Conservation (phyloP, 23 tunicate genomes). For the Phallusia fumigata region DNA sequence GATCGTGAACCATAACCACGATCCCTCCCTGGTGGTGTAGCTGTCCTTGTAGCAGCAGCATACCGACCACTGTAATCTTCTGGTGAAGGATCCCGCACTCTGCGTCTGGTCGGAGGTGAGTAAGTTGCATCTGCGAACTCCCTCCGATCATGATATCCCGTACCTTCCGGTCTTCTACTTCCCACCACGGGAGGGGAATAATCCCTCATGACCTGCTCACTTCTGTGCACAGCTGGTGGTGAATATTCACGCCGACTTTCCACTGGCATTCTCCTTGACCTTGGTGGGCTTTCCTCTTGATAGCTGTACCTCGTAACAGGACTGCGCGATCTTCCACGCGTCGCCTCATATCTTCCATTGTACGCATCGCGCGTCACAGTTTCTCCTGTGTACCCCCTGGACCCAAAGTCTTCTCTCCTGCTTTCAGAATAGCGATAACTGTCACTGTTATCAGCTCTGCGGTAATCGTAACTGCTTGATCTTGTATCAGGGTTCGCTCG, state of each 20-base stretch:
- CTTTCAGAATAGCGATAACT: background rate
- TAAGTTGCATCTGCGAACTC: background rate
- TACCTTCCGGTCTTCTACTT: background rate
- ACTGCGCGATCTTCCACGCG: constrained; percentile 48
- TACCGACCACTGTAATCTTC: background rate
- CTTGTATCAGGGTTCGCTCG: constrained; percentile 19
- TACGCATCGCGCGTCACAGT: constrained; percentile 15
- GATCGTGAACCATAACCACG: background rate
- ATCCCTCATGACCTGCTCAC: background rate
- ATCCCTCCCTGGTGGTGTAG: background rate
- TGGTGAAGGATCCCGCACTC: background rate
- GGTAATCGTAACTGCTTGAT: constrained; percentile 2
- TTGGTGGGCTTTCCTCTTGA: constrained; percentile 48
- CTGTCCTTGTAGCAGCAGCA: background rate
- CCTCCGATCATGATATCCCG: background rate
- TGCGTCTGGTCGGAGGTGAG: background rate
- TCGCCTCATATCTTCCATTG: constrained; percentile 12
- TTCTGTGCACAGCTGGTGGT: constrained; percentile 2
- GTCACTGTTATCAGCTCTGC: background rate
- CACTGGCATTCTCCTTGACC: background rate
- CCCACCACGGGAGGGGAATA: background rate
- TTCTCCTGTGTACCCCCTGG: background rate
- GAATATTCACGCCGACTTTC: background rate
- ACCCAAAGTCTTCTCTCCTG: constrained; percentile 12
- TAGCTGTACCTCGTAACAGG: constrained; percentile 27